Conservation (phyloP, 2,113 vertebrate genomes). For the Paralichthys olivaceus region DNA sequence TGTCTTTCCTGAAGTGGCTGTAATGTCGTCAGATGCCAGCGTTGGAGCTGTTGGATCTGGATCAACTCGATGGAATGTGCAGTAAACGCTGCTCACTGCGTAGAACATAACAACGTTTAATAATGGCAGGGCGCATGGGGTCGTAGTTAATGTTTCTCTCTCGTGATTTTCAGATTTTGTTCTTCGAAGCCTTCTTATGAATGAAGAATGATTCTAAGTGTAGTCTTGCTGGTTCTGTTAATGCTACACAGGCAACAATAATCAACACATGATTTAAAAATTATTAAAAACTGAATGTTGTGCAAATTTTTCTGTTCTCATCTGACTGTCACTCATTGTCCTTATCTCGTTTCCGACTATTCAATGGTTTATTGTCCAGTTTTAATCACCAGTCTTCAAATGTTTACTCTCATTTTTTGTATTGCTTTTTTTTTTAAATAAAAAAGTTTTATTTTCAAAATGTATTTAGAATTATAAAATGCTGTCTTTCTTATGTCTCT, state of each 20-base stretch:
- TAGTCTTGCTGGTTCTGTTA: conserved; percentile 5
- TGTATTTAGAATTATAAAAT: not conserved
- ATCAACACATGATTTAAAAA: not conserved
- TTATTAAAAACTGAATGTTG: not conserved
- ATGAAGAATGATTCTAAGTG: not conserved
- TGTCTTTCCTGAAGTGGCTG: conserved; percentile 99
- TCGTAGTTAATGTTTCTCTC: not conserved
- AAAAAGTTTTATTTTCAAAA: not conserved
- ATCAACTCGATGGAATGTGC: conserved; percentile 26
- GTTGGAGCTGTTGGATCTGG: conserved; percentile 35
- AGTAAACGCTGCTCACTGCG: conserved; percentile 3
- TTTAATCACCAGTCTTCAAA: not conserved
- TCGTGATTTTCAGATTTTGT: not conserved
- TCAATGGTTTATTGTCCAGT: not conserved
- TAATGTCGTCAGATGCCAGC: conserved; percentile 80
- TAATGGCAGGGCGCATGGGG: no score
- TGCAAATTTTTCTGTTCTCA: not conserved
- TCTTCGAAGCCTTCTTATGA: not conserved
- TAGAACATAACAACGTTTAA: not conserved
- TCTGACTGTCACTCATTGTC: not conserved
- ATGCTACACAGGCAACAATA: not conserved
- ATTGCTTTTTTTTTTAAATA: no score
- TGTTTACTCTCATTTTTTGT: no score
- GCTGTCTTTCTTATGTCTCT: not conserved
- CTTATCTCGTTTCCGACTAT: not conserved